A percentile compares a stretch with the other conserved stretches of the same genome.
These are phyloP conservation scores for Gopherus flavomarginatus DNA, from an alignment of 2,113 vertebrate species.

Conservation along the genomic window DNA sequence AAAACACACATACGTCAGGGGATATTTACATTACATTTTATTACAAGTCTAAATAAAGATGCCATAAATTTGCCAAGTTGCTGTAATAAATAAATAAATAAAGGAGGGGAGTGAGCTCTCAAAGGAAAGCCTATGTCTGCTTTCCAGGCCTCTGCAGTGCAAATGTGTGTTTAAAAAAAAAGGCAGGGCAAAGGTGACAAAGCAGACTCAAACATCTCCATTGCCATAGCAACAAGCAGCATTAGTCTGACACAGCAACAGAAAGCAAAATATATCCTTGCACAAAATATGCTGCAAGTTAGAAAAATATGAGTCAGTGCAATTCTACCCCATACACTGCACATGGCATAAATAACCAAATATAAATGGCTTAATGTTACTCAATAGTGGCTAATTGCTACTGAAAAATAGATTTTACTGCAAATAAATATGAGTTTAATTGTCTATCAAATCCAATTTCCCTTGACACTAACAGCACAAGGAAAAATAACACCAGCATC, in stretches of 20 bases:
- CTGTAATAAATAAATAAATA: slow-evolving; percentile 69
- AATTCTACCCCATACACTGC: slow-evolving; percentile 18
- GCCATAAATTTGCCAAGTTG: slow-evolving; percentile 72
- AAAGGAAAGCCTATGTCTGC: slow-evolving; percentile 48
- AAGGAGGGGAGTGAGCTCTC: slow-evolving; percentile 49
- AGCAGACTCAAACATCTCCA: slow-evolving; percentile 76
- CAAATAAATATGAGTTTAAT: slow-evolving; percentile 14
- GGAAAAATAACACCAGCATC: neutral
- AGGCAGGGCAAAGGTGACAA: slow-evolving; percentile 81
- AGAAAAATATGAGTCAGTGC: slow-evolving; percentile 53
- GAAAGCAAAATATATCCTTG: slow-evolving; percentile 71
- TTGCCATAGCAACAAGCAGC: slow-evolving; percentile 81
- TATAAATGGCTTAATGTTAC: slow-evolving; percentile 1
- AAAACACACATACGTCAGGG: slow-evolving; percentile 48
- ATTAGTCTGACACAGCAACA: slow-evolving; percentile 77
- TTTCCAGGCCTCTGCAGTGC: slow-evolving; percentile 53
- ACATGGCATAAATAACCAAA: slow-evolving; percentile 43
- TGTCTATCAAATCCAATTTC: slow-evolving; percentile 35
- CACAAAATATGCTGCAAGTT: slow-evolving; percentile 69
- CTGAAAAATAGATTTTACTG: neutral
- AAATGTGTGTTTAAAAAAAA: slow-evolving; percentile 58
- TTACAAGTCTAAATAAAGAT: slow-evolving; percentile 64
- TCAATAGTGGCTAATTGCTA: slow-evolving; percentile 48
- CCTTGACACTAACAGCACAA: neutral
- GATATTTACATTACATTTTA: slow-evolving; percentile 66